phyloP scores from a whole-genome alignment of 2,113 vertebrate species.

The Vulpes ferrilata region DNA sequence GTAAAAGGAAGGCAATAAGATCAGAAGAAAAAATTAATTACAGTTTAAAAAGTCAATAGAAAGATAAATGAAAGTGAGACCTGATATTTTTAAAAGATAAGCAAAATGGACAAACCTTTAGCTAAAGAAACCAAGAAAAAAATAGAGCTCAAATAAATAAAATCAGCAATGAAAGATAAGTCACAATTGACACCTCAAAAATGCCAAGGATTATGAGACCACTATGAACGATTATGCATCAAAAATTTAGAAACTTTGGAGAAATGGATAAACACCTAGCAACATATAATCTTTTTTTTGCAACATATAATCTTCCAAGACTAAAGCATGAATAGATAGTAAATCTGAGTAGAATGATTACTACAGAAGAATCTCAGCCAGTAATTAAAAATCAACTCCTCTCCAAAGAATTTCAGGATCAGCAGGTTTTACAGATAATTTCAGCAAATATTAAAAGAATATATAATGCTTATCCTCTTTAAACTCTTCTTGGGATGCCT shows the following conservation, averaged over 20 bases:
- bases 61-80: not conserved
- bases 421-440: not conserved
- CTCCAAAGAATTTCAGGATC: not conserved
- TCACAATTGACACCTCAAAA: not conserved
- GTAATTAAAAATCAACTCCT: not conserved
- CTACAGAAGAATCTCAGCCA: not conserved
- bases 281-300: not conserved
- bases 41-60: not conserved
- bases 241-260: not conserved
- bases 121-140: not conserved
- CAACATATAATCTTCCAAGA: not conserved
- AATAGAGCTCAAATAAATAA: not conserved
- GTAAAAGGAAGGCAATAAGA: not conserved
- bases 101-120: not conserved
- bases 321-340: not conserved
- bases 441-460: not conserved
- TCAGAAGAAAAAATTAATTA: not conserved
- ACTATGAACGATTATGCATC: not conserved
- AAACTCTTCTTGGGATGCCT: not conserved
- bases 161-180: not conserved
- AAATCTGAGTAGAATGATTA: not conserved
- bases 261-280: not conserved
- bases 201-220: not conserved
- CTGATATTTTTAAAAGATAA: not conserved
- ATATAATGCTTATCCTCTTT: not conserved